Percentiles rank a stretch among this genome's conserved stretches.
Evolutionary conservation across 2,113 vertebrate genomes (phyloP).

Genomic region (Onychostoma macrolepis): DNA sequence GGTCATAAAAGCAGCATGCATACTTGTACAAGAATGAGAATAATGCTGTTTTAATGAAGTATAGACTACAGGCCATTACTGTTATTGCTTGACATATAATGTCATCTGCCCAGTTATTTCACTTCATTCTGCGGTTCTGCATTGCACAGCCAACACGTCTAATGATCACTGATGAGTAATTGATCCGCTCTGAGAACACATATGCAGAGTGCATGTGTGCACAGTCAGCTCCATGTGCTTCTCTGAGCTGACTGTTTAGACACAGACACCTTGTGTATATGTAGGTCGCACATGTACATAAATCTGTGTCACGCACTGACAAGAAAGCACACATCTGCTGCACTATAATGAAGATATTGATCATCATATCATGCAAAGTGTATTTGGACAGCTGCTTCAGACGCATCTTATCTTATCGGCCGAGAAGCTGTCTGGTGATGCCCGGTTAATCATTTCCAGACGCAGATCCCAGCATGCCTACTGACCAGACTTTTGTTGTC

Average conservation of each 20-base stretch:
- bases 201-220: neutral
- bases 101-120: neutral
- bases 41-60: neutral
- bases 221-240: neutral
- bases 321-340: constrained; percentile 57
- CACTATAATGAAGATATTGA: constrained; percentile 74
- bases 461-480: constrained; percentile 62
- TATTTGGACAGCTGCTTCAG: constrained; percentile 80
- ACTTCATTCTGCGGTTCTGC: neutral
- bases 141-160: neutral
- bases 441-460: constrained; percentile 76
- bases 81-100: neutral
- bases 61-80: neutral
- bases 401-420: constrained; percentile 78
- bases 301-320: constrained; percentile 47
- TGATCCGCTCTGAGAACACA: neutral
- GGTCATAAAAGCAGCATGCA: neutral
- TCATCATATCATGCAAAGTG: constrained; percentile 71
- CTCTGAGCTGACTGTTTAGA: neutral
- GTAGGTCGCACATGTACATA: constrained; percentile 37
- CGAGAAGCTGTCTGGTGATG: constrained; percentile 76
- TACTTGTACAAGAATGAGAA: neutral
- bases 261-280: constrained; percentile 8
- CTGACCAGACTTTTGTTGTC: constrained; percentile 71
- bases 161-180: neutral